Evolutionary conservation across 1,140 invertebrate genomes (phyloP), one percentile per base, ranked within the genome.

Genomic region (Danaus melanippus): DNA sequence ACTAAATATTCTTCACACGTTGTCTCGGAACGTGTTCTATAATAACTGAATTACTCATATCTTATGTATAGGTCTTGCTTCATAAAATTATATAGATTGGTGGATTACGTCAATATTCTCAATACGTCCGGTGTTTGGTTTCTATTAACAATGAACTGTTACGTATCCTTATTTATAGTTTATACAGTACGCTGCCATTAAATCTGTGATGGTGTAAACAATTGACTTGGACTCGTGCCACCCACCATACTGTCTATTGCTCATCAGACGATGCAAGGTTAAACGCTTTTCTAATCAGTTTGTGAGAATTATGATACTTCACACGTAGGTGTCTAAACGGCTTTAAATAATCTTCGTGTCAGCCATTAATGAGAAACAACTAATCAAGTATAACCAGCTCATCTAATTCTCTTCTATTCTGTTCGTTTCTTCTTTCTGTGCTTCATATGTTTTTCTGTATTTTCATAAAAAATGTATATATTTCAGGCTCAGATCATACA

Each of bases 191-290:
- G 53, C 50, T 43, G 46, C 53, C 56, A 49, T 66, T 52, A 62
- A 63, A 59, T 49, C 48, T 56, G 47, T 71, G 63, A 66, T 67
- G 60, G 60, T 54, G 66, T 78, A 76, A 74, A 78, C 77, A 78
- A 73, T 76, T 53, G 53, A 57, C 59, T 63, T 77, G 76, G 76
- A 71, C 59, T 10, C 39, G 46, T 47, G 70, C 72, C 74, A 79
- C 64, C 69, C 67, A 63, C 50, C 45, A 53, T 43, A 12, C 39
- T 32, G 39, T 56, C 49, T 44, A 53, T 42, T 44, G 47, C 46
- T 47, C 53, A 55, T 55, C 46, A 21, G 9, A 17, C 45, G 11
- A 45, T 45, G 21, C 57, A 59, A 59, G 57, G 57, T 46, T 53
- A 53, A 58, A 32, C 21, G 21, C 6, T 32, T 32, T 32, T 32